Conservation (phyloP, 2,888 invertebrate species). For the Parnassius smintheus region DNA sequence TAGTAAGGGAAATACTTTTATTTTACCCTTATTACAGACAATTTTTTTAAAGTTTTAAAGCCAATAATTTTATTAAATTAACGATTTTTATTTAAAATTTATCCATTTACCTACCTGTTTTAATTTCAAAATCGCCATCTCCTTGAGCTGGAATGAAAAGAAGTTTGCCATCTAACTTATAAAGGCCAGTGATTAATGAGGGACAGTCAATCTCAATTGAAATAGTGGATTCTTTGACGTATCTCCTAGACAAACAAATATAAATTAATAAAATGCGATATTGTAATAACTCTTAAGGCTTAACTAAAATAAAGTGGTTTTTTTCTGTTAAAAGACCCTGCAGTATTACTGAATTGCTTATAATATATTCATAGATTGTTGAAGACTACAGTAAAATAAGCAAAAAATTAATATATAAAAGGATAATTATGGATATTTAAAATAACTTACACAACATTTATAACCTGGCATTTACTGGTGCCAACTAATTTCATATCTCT, state of each 20-base stretch:
- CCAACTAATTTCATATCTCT: conserved; percentile 34
- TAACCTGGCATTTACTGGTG: conserved; percentile 35
- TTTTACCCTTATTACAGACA: background rate
- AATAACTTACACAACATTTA: conserved; percentile 41
- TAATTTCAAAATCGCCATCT: conserved; percentile 39
- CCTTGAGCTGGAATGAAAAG: conserved; percentile 34
- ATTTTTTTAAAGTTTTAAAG: background rate
- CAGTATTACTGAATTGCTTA: no score
- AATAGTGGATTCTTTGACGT: conserved; percentile 30
- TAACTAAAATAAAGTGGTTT: no score
- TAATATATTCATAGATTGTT: no score
- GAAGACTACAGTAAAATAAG: no score
- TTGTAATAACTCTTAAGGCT: no score
- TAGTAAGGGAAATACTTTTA: no score
- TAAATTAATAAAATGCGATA: no score
- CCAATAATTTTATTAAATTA: background rate
- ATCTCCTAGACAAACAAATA: conserved; percentile 35
- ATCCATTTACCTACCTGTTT: conserved; percentile 36
- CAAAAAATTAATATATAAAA: no score
- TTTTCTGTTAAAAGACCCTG: no score
- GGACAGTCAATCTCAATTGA: conserved; percentile 36
- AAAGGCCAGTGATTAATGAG: conserved; percentile 35
- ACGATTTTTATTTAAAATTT: background rate
- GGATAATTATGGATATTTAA: background rate
- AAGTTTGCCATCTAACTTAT: conserved; percentile 25